Evolutionary conservation across 2,888 invertebrate species (phyloP).

Genomic region (Drosophila putrida): DNA sequence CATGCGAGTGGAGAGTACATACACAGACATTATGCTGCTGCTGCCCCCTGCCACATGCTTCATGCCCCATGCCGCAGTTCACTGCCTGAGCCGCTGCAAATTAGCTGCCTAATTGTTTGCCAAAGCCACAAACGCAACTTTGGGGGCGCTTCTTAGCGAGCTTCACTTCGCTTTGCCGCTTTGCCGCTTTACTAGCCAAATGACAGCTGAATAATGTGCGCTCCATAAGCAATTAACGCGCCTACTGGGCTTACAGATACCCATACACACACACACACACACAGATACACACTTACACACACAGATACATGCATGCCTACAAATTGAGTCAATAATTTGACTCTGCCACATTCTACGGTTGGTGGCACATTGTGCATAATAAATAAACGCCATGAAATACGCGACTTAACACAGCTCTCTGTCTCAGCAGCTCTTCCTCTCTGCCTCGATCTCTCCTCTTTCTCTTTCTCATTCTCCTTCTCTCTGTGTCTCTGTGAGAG

Average conservation of each 20-base stretch:
- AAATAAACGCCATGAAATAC: constrained; percentile 81
- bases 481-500: constrained; percentile 24
- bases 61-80: background rate
- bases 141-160: constrained; percentile 56
- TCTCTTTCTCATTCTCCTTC: constrained; percentile 5
- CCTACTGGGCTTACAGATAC: constrained; percentile 64
- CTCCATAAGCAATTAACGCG: constrained; percentile 80
- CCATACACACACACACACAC: constrained; percentile 25
- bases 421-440: constrained; percentile 34
- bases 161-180: constrained; percentile 44
- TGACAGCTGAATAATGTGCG: constrained; percentile 80
- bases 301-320: constrained; percentile 46
- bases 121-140: constrained; percentile 77
- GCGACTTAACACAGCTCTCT: constrained; percentile 79
- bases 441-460: background rate
- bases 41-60: background rate
- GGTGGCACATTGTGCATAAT: constrained; percentile 80
- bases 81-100: constrained; percentile 59
- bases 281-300: constrained; percentile 29
- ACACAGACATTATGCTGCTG: constrained; percentile 43
- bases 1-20: constrained; percentile 29
- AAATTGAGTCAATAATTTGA: constrained; percentile 80
- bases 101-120: constrained; percentile 82
- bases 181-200: constrained; percentile 48
- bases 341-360: constrained; percentile 44